Percentiles rank a stretch among this genome's conserved stretches.
Evolutionary conservation across 2,113 vertebrate genomes (phyloP).

Genomic region (Lasiurus borealis): DNA sequence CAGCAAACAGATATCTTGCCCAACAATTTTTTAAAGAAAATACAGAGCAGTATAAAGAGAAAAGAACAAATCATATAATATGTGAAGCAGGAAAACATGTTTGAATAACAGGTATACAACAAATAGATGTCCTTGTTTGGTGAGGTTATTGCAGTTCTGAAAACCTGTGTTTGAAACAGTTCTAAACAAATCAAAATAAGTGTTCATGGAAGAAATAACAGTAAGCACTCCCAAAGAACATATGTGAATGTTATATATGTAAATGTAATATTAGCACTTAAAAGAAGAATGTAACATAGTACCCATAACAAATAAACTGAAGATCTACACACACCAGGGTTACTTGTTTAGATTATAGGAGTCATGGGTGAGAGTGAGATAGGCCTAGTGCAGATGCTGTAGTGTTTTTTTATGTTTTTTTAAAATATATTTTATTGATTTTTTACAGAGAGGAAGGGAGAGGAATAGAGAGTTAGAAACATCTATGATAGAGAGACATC

Average conservation of each 20-base stretch:
- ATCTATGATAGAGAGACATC: too few relatives aligned
- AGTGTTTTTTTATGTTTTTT: not conserved
- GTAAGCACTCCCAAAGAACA: not conserved
- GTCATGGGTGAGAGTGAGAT: fast-evolving
- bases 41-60: not conserved
- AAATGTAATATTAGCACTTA: not conserved
- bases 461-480: too few relatives aligned
- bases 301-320: not conserved
- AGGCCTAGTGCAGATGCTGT: fast-evolving
- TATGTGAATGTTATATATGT: not conserved
- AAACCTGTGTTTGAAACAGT: not conserved
- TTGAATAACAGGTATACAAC: not conserved
- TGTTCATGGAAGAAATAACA: not conserved
- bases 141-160: not conserved
- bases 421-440: too few relatives aligned
- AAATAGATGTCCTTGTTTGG: not conserved
- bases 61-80: not conserved
- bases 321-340: not conserved
- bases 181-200: not conserved
- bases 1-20: not conserved
- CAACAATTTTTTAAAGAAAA: not conserved
- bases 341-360: not conserved
- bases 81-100: not conserved
- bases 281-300: not conserved
- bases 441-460: too few relatives aligned